Percentiles rank a stretch among this genome's conserved stretches.
phyloP scores from a whole-genome alignment of 64 coral and sea anemone species.

The Platygyra sinensis region DNA sequence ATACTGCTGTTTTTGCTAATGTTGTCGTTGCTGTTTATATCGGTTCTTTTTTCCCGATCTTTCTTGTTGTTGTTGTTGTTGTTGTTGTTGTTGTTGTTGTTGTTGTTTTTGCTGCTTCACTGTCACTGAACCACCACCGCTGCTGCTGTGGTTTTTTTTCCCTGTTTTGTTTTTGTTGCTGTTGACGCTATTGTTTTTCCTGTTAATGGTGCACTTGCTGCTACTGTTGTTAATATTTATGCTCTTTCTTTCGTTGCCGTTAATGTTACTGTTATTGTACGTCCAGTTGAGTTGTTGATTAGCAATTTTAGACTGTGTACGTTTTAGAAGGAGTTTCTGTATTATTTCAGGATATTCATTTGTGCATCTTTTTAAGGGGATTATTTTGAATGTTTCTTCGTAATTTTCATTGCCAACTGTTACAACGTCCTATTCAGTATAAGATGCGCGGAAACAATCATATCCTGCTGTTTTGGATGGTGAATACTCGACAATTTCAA shows the following conservation, averaged over 20 bases:
- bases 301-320: too few species aligned
- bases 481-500: background rate
- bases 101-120: too few species aligned
- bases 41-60: too few species aligned
- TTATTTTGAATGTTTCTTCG: background rate
- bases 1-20: background rate
- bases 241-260: background rate
- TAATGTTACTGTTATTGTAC: too few species aligned
- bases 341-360: too few species aligned
- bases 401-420: background rate
- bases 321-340: too few species aligned
- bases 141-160: background rate
- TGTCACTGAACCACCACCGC: background rate
- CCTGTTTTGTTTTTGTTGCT: background rate
- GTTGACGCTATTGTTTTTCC: background rate
- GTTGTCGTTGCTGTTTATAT: too few species aligned
- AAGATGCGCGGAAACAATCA: background rate
- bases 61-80: too few species aligned
- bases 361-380: too few species aligned
- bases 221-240: background rate
- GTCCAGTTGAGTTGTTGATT: too few species aligned
- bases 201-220: background rate
- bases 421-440: background rate
- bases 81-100: too few species aligned
- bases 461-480: background rate